These are phyloP conservation scores for Actinemys pallida DNA, from an alignment of 2,113 vertebrate genomes.

Conservation along the genomic window DNA sequence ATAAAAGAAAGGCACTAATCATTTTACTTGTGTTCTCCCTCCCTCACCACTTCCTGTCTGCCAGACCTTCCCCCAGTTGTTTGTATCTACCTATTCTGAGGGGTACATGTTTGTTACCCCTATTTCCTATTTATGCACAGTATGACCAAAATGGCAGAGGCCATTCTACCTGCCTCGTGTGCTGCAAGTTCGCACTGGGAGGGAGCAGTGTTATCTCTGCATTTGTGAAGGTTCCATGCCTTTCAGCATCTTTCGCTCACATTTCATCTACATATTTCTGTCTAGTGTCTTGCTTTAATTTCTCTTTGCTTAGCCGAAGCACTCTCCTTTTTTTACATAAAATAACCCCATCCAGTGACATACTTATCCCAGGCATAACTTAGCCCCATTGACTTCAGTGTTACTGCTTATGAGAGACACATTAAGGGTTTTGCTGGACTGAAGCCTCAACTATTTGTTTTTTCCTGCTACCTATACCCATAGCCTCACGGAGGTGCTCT, in stretches of 20 bases:
- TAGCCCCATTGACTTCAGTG: constrained; percentile 37
- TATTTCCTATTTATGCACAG: background rate
- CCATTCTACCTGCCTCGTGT: background rate
- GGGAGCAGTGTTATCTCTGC: background rate
- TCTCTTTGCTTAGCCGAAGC: background rate
- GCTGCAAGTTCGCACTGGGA: background rate
- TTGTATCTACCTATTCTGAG: background rate
- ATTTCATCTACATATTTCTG: background rate
- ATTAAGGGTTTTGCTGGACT: constrained; percentile 34
- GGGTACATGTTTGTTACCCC: background rate
- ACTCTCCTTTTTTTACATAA: background rate
- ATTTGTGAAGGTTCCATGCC: background rate
- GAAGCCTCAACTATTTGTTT: background rate
- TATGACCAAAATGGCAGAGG: background rate
- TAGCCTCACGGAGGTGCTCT: background rate
- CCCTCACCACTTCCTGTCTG: constrained; percentile 5
- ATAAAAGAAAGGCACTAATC: constrained; percentile 50
- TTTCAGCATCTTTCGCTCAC: background rate
- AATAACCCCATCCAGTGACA: background rate
- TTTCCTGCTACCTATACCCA: background rate
- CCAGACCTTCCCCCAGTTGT: background rate
- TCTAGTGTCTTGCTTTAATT: background rate
- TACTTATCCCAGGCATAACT: constrained; percentile 56
- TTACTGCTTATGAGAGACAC: background rate
- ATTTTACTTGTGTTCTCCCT: constrained; percentile 39